These are phyloP conservation scores for Bradypodion ventrale DNA, from an alignment of 2,797 vertebrate genomes.

Conservation along the genomic window DNA sequence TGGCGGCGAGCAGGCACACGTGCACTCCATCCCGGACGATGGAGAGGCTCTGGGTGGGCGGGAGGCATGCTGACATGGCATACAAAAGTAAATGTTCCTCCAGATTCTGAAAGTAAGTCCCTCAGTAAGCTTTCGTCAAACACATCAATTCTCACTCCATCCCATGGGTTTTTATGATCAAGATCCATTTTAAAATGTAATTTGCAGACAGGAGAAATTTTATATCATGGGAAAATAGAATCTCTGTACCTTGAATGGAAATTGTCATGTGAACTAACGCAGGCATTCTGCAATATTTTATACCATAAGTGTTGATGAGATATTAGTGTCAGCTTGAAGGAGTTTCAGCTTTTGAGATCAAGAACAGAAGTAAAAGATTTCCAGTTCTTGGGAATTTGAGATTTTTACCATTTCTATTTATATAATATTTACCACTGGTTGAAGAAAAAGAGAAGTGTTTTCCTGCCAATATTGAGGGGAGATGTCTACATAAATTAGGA, in stretches of 20 bases:
- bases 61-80: no score
- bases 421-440: slow-evolving; percentile 62
- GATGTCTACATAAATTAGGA: slow-evolving; percentile 69
- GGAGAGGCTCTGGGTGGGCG: no score
- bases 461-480: slow-evolving; percentile 59
- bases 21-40: no score
- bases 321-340: slow-evolving; percentile 48
- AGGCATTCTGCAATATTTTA: slow-evolving; percentile 42
- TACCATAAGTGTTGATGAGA: slow-evolving; percentile 23
- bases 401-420: slow-evolving; percentile 65
- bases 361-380: slow-evolving; percentile 62
- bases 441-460: slow-evolving; percentile 24
- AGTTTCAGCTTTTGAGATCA: slow-evolving; percentile 47
- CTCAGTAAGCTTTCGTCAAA: background rate
- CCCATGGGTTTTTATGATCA: slow-evolving; percentile 31
- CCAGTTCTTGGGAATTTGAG: slow-evolving; percentile 60
- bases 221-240: slow-evolving; percentile 29
- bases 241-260: slow-evolving; percentile 23
- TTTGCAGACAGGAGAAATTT: slow-evolving; percentile 1
- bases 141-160: background rate
- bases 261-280: slow-evolving; percentile 17
- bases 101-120: background rate
- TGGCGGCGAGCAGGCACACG: no score
- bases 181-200: slow-evolving; percentile 4
- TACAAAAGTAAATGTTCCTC: no score